These are phyloP conservation scores for Cyclophora albipunctata DNA, from an alignment of 2,888 invertebrate genomes.

Conservation along the genomic window DNA sequence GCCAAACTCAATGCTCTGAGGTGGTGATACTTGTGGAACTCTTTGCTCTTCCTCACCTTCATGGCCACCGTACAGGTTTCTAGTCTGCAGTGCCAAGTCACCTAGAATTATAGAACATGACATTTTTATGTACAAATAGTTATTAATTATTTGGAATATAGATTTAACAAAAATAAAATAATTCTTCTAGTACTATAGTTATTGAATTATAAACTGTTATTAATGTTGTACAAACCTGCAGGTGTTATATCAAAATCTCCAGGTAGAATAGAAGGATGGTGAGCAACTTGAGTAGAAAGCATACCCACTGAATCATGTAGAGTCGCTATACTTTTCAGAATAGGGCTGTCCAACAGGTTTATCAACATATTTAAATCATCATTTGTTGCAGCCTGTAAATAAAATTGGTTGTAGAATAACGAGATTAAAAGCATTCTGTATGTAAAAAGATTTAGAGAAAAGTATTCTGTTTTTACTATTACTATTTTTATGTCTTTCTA, in stretches of 20 bases:
- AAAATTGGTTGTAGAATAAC: not conserved
- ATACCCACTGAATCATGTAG: constrained; percentile 93
- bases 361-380: constrained; percentile 89
- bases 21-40: constrained; percentile 85
- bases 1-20: constrained; percentile 84
- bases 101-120: constrained; percentile 30
- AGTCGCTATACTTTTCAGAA: constrained; percentile 91
- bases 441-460: not conserved
- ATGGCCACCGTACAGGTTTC: constrained; percentile 60
- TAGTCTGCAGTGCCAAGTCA: constrained; percentile 63
- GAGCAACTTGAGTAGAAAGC: constrained; percentile 88
- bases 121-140: too few relatives aligned
- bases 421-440: not conserved
- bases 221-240: constrained; percentile 68
- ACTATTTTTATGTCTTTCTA: too few relatives aligned
- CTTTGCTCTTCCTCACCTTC: constrained; percentile 85
- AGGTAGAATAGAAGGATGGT: constrained; percentile 94
- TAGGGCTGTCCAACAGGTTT: constrained; percentile 90
- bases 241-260: constrained; percentile 95
- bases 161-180: not conserved
- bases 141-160: not conserved
- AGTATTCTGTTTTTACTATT: not conserved
- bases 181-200: not conserved
- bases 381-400: constrained; percentile 68
- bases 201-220: too few relatives aligned